Base-by-base conservation (phyloP, 2,888 invertebrate species). In the Coelinius sp. region DNA sequence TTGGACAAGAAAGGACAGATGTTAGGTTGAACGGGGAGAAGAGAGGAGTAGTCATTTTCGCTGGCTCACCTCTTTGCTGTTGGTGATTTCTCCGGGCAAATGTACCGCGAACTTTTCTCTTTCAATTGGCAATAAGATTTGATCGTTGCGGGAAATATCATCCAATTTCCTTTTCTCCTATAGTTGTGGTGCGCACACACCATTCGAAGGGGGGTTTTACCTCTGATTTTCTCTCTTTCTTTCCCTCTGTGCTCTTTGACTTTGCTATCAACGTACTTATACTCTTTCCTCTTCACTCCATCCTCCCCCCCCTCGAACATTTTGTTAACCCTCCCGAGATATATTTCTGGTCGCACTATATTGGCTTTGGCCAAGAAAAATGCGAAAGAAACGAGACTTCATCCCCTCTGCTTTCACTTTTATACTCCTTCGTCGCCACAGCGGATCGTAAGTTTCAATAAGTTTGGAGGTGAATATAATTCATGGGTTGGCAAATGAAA, bases 41-140 rank as follows among this genome's bases (percentile, higher is more conserved):
- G 78, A 77, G 79, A 75, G 69, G 67, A 68, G 73, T 41, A 71
- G 77, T 78, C 74, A 79, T 83, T 81, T 76, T 81, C 80, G 76
- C 79, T 74, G 75, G 78, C 76, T 80, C 79, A 79, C 80, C 78
- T 75, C 77, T 73, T 72, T 69, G 46, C 70, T 67, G 56, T 68
- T 75, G 81, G 81, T 82, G 81, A 84, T 84, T 84, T 82, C 80
- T 80, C 78, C 78, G 79, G 74, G 82, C 79, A 85, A 85, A 85
- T 82, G 84, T 84, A 83, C 82, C 83, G 83, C 83, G 83, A 85
- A 85, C 82, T 85, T 86, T 85, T 80, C 84, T 84, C 84, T 85
- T 85, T 85, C 84, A 83, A 85, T 85, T 85, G 83, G 83, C 84
- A 84, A 85, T 85, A 84, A 86, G 84, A 84, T 85, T 85, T 85